phyloP scores from a whole-genome alignment of 1,140 invertebrate species.

The Sycophaga agraensis region DNA sequence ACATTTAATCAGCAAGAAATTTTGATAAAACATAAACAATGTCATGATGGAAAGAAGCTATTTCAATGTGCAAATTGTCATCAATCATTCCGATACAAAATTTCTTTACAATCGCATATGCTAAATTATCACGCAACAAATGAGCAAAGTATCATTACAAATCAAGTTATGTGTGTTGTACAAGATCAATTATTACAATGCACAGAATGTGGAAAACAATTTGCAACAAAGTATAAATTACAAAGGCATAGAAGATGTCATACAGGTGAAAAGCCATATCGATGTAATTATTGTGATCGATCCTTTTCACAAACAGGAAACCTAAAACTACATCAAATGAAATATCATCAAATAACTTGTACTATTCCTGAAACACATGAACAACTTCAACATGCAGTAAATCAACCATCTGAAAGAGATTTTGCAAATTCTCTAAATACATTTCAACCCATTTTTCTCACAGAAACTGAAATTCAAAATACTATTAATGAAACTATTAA shows the following conservation, averaged over 20 bases:
- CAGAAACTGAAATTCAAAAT: slow-evolving; percentile 49
- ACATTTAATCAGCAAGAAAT: slow-evolving; percentile 65
- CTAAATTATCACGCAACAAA: slow-evolving; percentile 47
- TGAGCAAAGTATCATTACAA: slow-evolving; percentile 30
- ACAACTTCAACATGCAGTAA: slow-evolving; percentile 21
- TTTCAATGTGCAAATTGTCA: slow-evolving; percentile 64
- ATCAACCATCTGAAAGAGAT: slow-evolving; percentile 21
- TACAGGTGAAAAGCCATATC: slow-evolving; percentile 60
- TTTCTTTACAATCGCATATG: slow-evolving; percentile 54
- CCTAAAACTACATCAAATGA: slow-evolving; percentile 60
- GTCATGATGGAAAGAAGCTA: slow-evolving; percentile 59
- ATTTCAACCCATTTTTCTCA: slow-evolving; percentile 45
- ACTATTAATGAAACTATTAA: slow-evolving; percentile 51
- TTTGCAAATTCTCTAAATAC: slow-evolving; percentile 35
- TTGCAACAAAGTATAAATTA: slow-evolving; percentile 57
- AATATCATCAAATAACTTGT: slow-evolving; percentile 44
- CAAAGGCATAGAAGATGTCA: slow-evolving; percentile 55
- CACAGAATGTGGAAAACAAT: slow-evolving; percentile 54
- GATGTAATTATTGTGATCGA: slow-evolving; percentile 58
- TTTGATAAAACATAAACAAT: slow-evolving; percentile 59
- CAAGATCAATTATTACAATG: slow-evolving; percentile 40
- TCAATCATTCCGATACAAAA: slow-evolving; percentile 52
- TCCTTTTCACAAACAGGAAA: slow-evolving; percentile 66
- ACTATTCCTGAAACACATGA: slow-evolving; percentile 29
- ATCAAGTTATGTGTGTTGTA: slow-evolving; percentile 21